Evolutionary conservation across 92 coral and sea anemone genomes (phyloP).

Genomic region (Zoanthus gigantus): DNA sequence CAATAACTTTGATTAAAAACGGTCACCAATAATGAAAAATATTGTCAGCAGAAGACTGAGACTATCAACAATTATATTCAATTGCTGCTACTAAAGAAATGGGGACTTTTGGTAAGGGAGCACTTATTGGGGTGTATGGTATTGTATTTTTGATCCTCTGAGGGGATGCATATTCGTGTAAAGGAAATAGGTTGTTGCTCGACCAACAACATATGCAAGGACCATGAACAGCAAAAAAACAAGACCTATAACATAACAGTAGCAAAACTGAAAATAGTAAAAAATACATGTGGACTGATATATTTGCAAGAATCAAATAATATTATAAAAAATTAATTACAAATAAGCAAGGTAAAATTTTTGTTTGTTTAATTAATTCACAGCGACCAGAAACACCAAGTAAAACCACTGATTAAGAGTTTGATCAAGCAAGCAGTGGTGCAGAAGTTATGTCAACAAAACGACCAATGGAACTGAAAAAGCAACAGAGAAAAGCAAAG

Average conservation of each 20-base stretch:
- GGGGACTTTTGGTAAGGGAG: conserved; percentile 15
- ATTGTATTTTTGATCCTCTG: conserved; percentile 13
- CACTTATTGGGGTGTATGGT: conserved; percentile 12
- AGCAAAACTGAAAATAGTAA: conserved; percentile 15
- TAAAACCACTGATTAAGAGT: conserved; percentile 18
- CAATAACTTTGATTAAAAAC: conserved; percentile 9
- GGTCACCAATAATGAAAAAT: conserved; percentile 9
- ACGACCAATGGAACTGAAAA: conserved; percentile 20
- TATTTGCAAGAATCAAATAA: conserved; percentile 17
- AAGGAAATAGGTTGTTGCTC: conserved; percentile 17
- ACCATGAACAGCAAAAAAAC: neutral
- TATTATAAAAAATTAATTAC: neutral
- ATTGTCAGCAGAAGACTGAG: conserved; percentile 7
- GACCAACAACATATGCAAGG: conserved; percentile 18
- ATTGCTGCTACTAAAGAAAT: conserved; percentile 15
- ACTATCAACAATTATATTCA: conserved; percentile 7
- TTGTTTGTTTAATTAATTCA: neutral
- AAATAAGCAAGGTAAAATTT: conserved; percentile 11
- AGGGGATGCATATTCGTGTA: conserved; percentile 9
- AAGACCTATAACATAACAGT: conserved; percentile 5
- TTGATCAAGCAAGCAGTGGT: conserved; percentile 17
- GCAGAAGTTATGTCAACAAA: conserved; percentile 17
- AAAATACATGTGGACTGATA: conserved; percentile 8
- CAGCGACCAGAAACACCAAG: conserved; percentile 23
- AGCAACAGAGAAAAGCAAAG: conserved; percentile 21